These are phyloP conservation scores for Heteronetta atricapilla DNA, from an alignment of 2,113 vertebrate genomes.

Conservation along the genomic window DNA sequence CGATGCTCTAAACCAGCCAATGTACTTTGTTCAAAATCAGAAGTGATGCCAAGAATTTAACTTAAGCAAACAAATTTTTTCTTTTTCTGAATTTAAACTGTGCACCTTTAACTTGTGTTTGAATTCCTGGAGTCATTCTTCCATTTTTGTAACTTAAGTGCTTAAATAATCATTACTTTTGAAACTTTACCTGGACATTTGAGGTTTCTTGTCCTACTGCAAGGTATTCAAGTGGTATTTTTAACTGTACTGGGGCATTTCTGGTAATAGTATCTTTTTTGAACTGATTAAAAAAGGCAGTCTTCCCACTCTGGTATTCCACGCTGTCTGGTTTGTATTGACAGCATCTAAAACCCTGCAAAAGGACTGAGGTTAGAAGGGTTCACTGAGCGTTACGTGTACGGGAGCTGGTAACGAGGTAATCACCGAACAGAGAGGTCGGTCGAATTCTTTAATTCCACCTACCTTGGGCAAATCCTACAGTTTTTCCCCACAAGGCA, in stretches of 20 bases:
- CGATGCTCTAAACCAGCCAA: neutral
- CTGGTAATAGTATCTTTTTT: neutral
- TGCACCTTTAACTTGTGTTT: neutral
- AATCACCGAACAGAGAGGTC: neutral
- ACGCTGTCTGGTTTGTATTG: neutral
- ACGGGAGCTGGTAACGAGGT: neutral
- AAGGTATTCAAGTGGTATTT: neutral
- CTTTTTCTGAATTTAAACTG: neutral
- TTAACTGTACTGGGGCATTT: neutral
- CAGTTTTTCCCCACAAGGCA: neutral
- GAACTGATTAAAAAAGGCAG: neutral
- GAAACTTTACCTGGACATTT: neutral
- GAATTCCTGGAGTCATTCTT: neutral
- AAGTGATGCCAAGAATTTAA: neutral
- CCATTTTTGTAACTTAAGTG: neutral
- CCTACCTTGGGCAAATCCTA: neutral
- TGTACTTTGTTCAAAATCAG: neutral
- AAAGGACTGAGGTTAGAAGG: neutral
- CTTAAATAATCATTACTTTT: neutral
- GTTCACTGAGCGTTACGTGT: neutral
- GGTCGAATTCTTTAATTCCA: neutral
- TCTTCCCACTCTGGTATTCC: neutral
- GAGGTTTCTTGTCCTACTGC: neutral
- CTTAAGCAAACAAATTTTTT: fast-evolving
- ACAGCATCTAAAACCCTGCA: neutral